Evolutionary conservation across 2,888 invertebrate species (phyloP).

Genomic region (Chrysomela aeneicollis): DNA sequence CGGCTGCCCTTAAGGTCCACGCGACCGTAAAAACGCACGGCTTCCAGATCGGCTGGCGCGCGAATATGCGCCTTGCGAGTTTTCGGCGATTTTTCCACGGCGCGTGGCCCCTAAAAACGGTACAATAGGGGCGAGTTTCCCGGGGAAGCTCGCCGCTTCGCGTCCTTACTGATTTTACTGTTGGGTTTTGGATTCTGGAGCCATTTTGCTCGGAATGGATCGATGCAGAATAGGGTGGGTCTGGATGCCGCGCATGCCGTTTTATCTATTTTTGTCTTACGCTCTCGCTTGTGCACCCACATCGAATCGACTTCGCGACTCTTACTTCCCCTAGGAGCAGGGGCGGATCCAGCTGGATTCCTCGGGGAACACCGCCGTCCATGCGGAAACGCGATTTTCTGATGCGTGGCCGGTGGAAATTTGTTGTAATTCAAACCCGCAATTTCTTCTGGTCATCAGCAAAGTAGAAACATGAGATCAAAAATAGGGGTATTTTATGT

Average conservation of each 20-base stretch:
- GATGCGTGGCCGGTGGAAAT: too few relatives aligned
- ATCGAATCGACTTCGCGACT: constrained; percentile 52
- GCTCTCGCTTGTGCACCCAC: constrained; percentile 58
- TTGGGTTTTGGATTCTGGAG: constrained; percentile 61
- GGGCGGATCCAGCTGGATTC: too few relatives aligned
- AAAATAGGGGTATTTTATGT: too few relatives aligned
- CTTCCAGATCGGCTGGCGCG: constrained; percentile 46
- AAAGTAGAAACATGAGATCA: too few relatives aligned
- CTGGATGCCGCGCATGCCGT: constrained; percentile 60
- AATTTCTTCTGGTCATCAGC: too few relatives aligned
- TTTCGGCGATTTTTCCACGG: constrained; percentile 60
- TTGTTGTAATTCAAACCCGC: too few relatives aligned
- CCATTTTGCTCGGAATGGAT: constrained; percentile 62
- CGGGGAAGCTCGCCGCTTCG: constrained; percentile 43
- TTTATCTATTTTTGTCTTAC: constrained; percentile 64
- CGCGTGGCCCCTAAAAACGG: constrained; percentile 58
- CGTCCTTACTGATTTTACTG: constrained; percentile 61
- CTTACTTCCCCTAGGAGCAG: constrained; percentile 46
- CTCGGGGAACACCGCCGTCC: too few relatives aligned
- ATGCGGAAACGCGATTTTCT: too few relatives aligned
- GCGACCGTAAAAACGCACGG: constrained; percentile 60
- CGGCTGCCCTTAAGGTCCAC: constrained; percentile 56
- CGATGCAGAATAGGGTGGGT: constrained; percentile 61
- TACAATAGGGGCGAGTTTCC: constrained; percentile 57
- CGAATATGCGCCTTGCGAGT: constrained; percentile 59